A percentile compares a stretch with the other conserved stretches of the same genome.
These are phyloP conservation scores for Hydropsyche betteni DNA, from an alignment of 2,888 invertebrate species.

Conservation along the genomic window DNA sequence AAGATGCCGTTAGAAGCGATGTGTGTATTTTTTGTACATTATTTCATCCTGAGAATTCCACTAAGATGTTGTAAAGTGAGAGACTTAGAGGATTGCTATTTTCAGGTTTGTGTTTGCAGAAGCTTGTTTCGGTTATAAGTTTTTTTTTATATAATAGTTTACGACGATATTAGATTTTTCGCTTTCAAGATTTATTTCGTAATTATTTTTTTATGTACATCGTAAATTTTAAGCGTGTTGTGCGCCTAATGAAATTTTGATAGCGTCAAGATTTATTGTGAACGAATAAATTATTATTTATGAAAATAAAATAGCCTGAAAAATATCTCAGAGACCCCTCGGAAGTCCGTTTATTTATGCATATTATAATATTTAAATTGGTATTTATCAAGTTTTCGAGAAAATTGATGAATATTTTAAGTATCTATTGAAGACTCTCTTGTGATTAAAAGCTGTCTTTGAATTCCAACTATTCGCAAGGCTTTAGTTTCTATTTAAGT, in stretches of 20 bases:
- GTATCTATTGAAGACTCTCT: background rate
- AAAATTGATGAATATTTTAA: background rate
- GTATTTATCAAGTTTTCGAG: background rate
- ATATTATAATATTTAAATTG: no score
- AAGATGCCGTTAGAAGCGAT: no score
- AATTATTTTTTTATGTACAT: constrained; percentile 24
- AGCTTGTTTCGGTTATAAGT: no score
- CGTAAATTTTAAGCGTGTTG: constrained; percentile 19
- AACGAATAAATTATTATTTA: constrained; percentile 21
- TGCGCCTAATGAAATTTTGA: constrained; percentile 28
- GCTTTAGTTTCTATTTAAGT: background rate
- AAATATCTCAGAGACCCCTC: background rate
- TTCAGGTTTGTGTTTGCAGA: no score
- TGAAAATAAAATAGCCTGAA: background rate
- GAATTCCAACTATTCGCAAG: no score
- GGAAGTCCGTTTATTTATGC: background rate
- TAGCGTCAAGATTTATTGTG: constrained; percentile 24
- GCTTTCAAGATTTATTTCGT: constrained; percentile 25
- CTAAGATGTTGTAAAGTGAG: no score
- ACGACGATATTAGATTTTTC: constrained; percentile 5
- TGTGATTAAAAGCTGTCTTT: background rate
- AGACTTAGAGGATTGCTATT: no score
- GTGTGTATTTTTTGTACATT: no score
- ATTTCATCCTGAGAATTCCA: no score
- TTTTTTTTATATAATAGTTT: background rate